Percentiles rank a stretch among this genome's conserved stretches.
Evolutionary conservation across 2,113 vertebrate genomes (phyloP).

Genomic region (Amazona vittata): DNA sequence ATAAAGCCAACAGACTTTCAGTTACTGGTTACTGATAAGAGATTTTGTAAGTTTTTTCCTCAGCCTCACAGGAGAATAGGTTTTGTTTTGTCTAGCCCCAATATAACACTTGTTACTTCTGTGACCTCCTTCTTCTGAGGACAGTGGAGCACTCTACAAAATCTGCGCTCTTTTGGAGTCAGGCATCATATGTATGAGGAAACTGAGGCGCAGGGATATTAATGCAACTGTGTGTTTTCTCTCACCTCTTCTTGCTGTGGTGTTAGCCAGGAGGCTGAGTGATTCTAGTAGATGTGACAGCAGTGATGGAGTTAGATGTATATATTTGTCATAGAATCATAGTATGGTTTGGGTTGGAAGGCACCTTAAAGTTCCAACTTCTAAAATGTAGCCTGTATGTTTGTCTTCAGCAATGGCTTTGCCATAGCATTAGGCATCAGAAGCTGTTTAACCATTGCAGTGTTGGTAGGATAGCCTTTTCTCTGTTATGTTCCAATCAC

Average conservation of each 20-base stretch:
- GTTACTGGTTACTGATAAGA: background rate
- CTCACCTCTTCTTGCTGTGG: background rate
- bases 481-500: background rate
- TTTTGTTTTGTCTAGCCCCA: background rate
- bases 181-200: background rate
- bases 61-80: background rate
- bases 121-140: background rate
- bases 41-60: background rate
- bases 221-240: background rate
- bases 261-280: background rate
- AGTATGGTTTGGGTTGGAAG: background rate
- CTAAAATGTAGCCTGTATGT: background rate
- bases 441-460: background rate
- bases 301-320: background rate
- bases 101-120: background rate
- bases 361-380: background rate
- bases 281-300: background rate
- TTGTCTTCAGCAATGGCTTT: background rate
- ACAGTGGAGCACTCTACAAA: background rate
- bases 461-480: background rate
- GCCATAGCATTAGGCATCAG: background rate
- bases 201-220: background rate
- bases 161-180: background rate
- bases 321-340: background rate
- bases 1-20: constrained; percentile 46